Base-by-base conservation (phyloP, 2,888 invertebrate genomes). In the Diloba caeruleocephala region DNA sequence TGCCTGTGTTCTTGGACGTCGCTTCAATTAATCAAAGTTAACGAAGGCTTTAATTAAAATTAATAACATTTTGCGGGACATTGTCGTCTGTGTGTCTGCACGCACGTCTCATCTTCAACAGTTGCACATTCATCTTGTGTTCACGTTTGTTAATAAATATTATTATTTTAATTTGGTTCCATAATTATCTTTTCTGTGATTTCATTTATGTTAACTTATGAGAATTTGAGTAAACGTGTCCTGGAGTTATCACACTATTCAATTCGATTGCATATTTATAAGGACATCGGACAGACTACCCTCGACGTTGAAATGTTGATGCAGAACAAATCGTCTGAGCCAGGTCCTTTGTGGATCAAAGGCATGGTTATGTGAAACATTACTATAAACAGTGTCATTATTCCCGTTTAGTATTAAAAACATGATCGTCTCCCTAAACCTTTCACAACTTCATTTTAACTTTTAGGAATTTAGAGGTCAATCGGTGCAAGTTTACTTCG, bases 31-130 rank as follows among this genome's bases (percentile, higher is more conserved):
- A 82, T 84, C 84, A 81, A 72, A 73, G 65, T 65, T 75, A 76
- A 78, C 77, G 80, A 81, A 78, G 71, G 62, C 69, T 73, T 74
- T 76, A 74, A 81, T 82, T 82, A 80, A 79, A 83, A 81, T 82
- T 77, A 79, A 79, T 77, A 77, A 74, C 60, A 55, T 71, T 69
- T 69, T 60, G 68, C 58, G 63, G 50, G 34, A 55, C 57, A 63
- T 54, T 76, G 61, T 68, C 58, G 56, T 58, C 50, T 32, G 28
- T 32, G 28, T 43, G 48, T 55, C 41, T 45, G 64, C 65, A 52
- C 48, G 58, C 56, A 60, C 52, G 59, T 61, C 56, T 49, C 46
- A 34, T 10, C 44, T 8, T 13, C 62, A 46, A 46, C 67, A 28
- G 56, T 42, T 54, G 61, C 56, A 38, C 53, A 62, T 72, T 67